Conservation (phyloP, 2,797 vertebrate genomes). For the Chrysocyon brachyurus region DNA sequence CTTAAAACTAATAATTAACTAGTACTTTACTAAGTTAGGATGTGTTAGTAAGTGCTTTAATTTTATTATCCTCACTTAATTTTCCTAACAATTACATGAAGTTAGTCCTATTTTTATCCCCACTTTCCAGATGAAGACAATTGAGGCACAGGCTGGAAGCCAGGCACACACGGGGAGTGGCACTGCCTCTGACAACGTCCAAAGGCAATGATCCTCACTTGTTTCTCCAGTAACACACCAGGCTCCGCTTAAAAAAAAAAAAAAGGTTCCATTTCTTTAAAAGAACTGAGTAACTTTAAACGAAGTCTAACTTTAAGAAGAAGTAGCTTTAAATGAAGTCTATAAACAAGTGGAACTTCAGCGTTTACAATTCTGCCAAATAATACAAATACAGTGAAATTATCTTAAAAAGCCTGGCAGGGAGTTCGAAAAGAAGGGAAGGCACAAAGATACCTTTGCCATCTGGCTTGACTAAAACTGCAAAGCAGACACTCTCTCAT, state of each 20-base stretch:
- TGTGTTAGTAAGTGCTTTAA: neutral
- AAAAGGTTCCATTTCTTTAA: neutral
- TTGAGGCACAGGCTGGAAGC: neutral
- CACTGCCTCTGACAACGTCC: neutral
- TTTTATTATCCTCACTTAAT: neutral
- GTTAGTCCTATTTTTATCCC: neutral
- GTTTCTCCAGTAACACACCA: neutral
- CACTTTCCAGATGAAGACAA: neutral
- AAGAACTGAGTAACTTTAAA: neutral
- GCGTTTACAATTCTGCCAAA: neutral
- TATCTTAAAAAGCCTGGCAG: neutral
- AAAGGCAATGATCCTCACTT: neutral
- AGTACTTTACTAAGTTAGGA: neutral
- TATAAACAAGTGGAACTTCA: neutral
- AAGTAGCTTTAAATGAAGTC: slow-evolving; percentile 24
- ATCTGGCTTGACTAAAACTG: neutral
- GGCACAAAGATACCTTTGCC: neutral
- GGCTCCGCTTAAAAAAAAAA: neutral
- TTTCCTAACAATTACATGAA: neutral
- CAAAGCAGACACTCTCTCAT: neutral
- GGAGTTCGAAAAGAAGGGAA: slow-evolving; percentile 23
- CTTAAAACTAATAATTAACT: neutral
- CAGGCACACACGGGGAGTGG: too few relatives aligned
- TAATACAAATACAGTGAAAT: slow-evolving; percentile 1
- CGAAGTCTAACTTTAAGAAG: neutral